Evolutionary conservation across 1,140 invertebrate species (phyloP), one percentile per base, ranked within the genome.

Genomic region (Trissolcus basalis): DNA sequence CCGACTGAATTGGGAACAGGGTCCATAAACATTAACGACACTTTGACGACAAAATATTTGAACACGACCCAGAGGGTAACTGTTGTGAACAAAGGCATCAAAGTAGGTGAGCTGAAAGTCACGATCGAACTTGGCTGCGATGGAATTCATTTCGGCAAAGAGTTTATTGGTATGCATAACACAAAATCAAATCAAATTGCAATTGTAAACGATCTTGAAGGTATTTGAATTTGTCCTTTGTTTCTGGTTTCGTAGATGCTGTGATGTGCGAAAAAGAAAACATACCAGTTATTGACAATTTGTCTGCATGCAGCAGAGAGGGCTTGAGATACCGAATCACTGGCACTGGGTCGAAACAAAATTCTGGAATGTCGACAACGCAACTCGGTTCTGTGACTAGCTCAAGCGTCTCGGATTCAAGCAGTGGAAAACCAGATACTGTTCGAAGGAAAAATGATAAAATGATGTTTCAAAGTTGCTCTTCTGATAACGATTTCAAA

Each of bases 91-190:
- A 87, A 86, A 78, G 84, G 83, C 0, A 86, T 87, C 9, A 87
- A 86, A 82, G 80, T 84, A 15, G 86, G 82, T 0, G 82, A 86
- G 54, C 65, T 90, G 10, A 89, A 86, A 79, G 78, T 90, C 7
- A 83, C 83, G 10, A 50, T 86, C 35, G 88, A 90, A 81, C 85
- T 90, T 43, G 89, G 87, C 8, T 88, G 84, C 77, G 87, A 88
- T 60, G 81, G 77, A 68, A 79, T 87, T 36, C 87, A 90, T 71
- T 90, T 89, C 80, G 89, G 88, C 32, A 88, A 82, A 79, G 85
- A 90, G 77, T 89, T 89, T 77, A 65, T 90, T 61, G 86, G 89
- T 89, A 75, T 71, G 78, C 77, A 33, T 50, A 14, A 35, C 7
- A 51, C 35, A 13, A 48, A 67, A 15, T 33, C 9, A 53, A n/a